Evolutionary conservation across 2,797 vertebrate species (phyloP).

Genomic region (Labeo calbasu): DNA sequence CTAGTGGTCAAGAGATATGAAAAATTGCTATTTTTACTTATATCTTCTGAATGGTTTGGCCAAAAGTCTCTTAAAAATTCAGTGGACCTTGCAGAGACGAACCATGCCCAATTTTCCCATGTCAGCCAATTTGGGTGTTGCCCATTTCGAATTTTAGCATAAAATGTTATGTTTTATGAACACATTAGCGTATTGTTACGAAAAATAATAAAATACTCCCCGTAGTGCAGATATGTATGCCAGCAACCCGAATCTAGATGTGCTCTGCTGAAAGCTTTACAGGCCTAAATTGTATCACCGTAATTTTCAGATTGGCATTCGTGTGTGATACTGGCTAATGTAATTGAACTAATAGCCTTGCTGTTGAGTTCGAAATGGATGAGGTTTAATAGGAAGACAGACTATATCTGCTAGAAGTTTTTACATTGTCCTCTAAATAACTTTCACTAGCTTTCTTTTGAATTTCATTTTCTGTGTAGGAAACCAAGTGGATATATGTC

Average conservation of each 20-base stretch:
- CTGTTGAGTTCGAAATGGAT: constrained; percentile 10
- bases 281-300: not conserved
- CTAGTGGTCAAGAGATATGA: too few relatives aligned
- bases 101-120: too few relatives aligned
- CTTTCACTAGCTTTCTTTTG: constrained; percentile 9
- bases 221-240: not conserved
- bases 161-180: too few relatives aligned
- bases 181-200: too few relatives aligned
- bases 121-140: too few relatives aligned
- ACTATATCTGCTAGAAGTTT: constrained; percentile 17
- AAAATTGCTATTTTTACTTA: too few relatives aligned
- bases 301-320: constrained; percentile 29
- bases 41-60: too few relatives aligned
- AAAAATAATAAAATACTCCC: not conserved
- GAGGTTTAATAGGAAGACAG: constrained; percentile 9
- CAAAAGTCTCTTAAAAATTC: too few relatives aligned
- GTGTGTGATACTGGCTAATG: constrained; percentile 38
- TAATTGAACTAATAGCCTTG: constrained; percentile 46
- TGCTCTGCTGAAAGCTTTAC: constrained; percentile 12
- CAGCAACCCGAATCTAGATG: not conserved
- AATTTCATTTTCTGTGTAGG: not conserved
- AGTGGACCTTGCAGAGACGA: too few relatives aligned
- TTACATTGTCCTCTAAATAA: not conserved
- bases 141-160: too few relatives aligned
- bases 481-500: constrained; percentile 8